phyloP scores from a whole-genome alignment of 2,888 invertebrate species.

The Lordiphosa andalusiaca region DNA sequence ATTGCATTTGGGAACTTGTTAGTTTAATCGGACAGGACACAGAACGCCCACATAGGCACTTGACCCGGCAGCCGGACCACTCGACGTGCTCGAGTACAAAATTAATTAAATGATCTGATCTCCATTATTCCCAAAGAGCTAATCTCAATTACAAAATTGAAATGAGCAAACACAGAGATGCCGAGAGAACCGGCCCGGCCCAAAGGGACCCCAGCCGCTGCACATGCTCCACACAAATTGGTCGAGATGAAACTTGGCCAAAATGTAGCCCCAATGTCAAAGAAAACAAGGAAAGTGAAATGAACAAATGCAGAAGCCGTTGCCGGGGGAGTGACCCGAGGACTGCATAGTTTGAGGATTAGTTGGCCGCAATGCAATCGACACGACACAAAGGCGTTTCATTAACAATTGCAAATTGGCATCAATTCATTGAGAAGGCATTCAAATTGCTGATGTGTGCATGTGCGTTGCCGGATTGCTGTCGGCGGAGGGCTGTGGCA shows the following conservation, averaged over 20 bases:
- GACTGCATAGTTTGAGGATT: conserved; percentile 20
- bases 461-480: conserved; percentile 11
- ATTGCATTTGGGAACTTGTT: conserved; percentile 56
- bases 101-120: conserved; percentile 79
- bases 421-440: conserved; percentile 68
- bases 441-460: conserved; percentile 43
- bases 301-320: conserved; percentile 49
- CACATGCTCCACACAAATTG: conserved; percentile 23
- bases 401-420: conserved; percentile 77
- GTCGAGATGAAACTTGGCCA: conserved; percentile 49
- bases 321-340: conserved; percentile 6
- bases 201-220: neutral
- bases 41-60: conserved; percentile 39
- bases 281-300: conserved; percentile 70
- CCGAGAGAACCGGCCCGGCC: conserved; percentile 7
- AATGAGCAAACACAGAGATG: conserved; percentile 62
- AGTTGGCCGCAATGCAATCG: conserved; percentile 57
- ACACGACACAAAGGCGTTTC: conserved; percentile 70
- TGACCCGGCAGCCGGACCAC: conserved; percentile 35
- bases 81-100: conserved; percentile 72
- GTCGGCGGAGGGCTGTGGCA: neutral
- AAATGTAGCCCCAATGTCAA: conserved; percentile 71
- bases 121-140: conserved; percentile 76
- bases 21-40: conserved; percentile 57
- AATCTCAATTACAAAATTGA: conserved; percentile 78